A percentile compares a stretch with the other conserved stretches of the same genome.
Conservation (phyloP, 2,888 invertebrate species). For the Ptycholaimellus sp. region DNA sequence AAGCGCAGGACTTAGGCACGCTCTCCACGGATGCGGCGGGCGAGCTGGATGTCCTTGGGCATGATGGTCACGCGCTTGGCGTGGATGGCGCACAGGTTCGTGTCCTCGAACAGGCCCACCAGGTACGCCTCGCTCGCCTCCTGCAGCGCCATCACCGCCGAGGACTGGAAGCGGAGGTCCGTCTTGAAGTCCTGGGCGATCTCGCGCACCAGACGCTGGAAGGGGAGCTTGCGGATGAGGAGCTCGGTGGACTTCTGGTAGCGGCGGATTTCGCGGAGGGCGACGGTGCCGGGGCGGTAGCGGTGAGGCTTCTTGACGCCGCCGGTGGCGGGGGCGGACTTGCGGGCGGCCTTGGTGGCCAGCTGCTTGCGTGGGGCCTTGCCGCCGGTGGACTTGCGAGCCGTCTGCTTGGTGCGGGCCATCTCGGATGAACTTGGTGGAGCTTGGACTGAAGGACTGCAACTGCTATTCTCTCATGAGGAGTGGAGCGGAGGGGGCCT, state of each 20-base stretch:
- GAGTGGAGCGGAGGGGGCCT: no score
- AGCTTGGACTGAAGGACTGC: no score
- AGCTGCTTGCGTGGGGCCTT: constrained; percentile 80
- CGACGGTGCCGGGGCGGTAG: constrained; percentile 82
- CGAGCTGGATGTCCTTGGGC: constrained; percentile 90
- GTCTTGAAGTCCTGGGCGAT: constrained; percentile 93
- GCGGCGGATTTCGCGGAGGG: constrained; percentile 81
- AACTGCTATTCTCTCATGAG: no score
- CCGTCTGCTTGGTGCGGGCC: constrained; percentile 94
- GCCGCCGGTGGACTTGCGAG: constrained; percentile 85
- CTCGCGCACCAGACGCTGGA: constrained; percentile 77
- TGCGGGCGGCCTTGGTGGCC: constrained; percentile 55
- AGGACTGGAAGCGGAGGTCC: constrained; percentile 77
- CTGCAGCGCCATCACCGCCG: constrained; percentile 68
- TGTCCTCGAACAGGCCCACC: constrained; percentile 75
- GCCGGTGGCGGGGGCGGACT: constrained; percentile 74
- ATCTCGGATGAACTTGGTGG: no score
- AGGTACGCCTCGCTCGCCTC: constrained; percentile 70
- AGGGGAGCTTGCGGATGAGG: constrained; percentile 76
- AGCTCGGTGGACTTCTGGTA: constrained; percentile 87
- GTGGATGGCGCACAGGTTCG: constrained; percentile 85
- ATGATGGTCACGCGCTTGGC: constrained; percentile 90
- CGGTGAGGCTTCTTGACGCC: constrained; percentile 90
- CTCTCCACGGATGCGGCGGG: constrained; percentile 82
- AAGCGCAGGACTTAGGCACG: constrained; percentile 44